These are phyloP conservation scores for Pandemis corylana DNA, from an alignment of 2,888 invertebrate species.

Conservation along the genomic window DNA sequence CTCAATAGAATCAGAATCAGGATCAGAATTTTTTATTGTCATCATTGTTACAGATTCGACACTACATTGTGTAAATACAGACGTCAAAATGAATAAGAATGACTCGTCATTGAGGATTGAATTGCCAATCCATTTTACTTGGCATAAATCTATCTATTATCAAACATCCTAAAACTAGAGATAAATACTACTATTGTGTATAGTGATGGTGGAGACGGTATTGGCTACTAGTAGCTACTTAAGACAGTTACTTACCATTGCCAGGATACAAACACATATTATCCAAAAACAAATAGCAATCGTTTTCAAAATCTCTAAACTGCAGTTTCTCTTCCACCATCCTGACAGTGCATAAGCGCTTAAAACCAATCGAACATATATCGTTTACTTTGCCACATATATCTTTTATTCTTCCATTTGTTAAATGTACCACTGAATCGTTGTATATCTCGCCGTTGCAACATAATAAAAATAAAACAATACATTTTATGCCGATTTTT, in stretches of 20 bases:
- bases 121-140: too few relatives aligned
- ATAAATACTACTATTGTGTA: too few relatives aligned
- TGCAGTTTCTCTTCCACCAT: conserved; percentile 40
- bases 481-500: not conserved
- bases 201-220: too few relatives aligned
- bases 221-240: too few relatives aligned
- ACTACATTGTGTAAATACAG: too few relatives aligned
- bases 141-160: too few relatives aligned
- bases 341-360: conserved; percentile 56
- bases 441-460: not conserved
- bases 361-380: not conserved
- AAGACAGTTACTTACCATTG: conserved; percentile 53
- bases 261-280: conserved; percentile 69
- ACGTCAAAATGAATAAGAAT: too few relatives aligned
- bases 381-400: not conserved
- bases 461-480: not conserved
- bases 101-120: too few relatives aligned
- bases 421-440: not conserved
- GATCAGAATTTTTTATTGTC: too few relatives aligned
- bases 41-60: too few relatives aligned
- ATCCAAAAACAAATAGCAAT: conserved; percentile 63
- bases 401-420: not conserved
- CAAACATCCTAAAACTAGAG: too few relatives aligned
- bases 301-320: conserved; percentile 61
- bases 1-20: too few relatives aligned